Evolutionary conservation across 2,113 vertebrate genomes (phyloP).

Genomic region (Caloenas nicobarica): DNA sequence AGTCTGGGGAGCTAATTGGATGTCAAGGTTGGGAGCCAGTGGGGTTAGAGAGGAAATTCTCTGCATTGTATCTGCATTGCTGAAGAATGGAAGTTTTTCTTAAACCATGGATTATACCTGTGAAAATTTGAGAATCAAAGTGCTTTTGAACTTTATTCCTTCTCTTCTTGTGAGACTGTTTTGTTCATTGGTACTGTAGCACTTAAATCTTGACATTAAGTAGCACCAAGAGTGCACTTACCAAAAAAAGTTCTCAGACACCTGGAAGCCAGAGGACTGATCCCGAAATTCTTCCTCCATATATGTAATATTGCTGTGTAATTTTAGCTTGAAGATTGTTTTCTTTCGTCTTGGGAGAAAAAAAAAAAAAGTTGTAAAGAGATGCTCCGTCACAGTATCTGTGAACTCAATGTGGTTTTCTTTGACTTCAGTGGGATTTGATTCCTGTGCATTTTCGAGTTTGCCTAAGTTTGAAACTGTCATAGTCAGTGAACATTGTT

Average conservation of each 20-base stretch:
- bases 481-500: neutral
- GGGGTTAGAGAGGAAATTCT: neutral
- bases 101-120: neutral
- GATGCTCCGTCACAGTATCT: neutral
- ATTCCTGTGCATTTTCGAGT: neutral
- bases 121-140: neutral
- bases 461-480: neutral
- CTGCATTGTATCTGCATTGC: neutral
- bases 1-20: neutral
- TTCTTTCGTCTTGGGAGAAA: neutral
- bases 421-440: neutral
- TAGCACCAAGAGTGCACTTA: neutral
- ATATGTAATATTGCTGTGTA: neutral
- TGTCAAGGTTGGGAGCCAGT: neutral
- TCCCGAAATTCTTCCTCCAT: neutral
- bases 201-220: neutral
- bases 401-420: neutral
- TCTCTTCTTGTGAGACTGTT: neutral
- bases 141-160: neutral
- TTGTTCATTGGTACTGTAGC: neutral
- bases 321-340: neutral
- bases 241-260: neutral
- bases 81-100: neutral
- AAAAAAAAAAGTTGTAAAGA: neutral
- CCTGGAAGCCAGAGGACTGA: neutral